Base-by-base conservation (phyloP, 1,140 invertebrate genomes). In the Orchesella cincta region DNA sequence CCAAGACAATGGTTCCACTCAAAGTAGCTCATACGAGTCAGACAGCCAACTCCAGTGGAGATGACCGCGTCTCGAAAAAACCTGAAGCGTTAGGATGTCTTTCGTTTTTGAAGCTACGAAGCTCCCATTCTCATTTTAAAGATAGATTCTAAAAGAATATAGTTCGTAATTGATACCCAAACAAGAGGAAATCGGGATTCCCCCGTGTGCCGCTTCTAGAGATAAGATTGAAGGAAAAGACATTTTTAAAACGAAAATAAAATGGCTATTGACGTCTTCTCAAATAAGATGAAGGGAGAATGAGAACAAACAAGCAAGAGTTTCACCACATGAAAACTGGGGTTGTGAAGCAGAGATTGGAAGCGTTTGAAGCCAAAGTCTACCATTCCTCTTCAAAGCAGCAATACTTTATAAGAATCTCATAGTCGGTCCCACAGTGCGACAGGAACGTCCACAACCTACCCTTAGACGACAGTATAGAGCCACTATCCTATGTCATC, bases 351-450 rank as follows among this genome's bases (percentile, higher is more conserved):
- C 77, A 78, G 28, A 54, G 79, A 39, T 29, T 81, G 75, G 74
- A 81, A 36, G 79, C 77, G 26, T 81, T 81, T 46, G 79, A 81
- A 64, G 79, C 79, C 34, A 81, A 81, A 51, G 74, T 77, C 16
- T 36, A 62, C 67, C 36, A 36, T 39, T 26, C 73, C 29, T 33
- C 52, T 26, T 28, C 34, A 20, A 39, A 80, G 34, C 79, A 78
- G 39, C n/a, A n/a, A n/a, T n/a, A n/a, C 57, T 79, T 73, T 35
- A 57, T 52, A 26, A 54, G 79, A n/a, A 31, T 74, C 74, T 34
- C 76, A 80, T 57, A 78, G 78, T 71, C 74, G 77, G 74, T 81
- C 79, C 78, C 77, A 81, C 46, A 76, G 73, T 57, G 75, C 75
- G n/a, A 67, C 78, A 71, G 14, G 74, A 46, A 74, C 79, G 29